Base-by-base conservation (phyloP, 2,888 invertebrate genomes). In the Eristalis arbustorum region DNA sequence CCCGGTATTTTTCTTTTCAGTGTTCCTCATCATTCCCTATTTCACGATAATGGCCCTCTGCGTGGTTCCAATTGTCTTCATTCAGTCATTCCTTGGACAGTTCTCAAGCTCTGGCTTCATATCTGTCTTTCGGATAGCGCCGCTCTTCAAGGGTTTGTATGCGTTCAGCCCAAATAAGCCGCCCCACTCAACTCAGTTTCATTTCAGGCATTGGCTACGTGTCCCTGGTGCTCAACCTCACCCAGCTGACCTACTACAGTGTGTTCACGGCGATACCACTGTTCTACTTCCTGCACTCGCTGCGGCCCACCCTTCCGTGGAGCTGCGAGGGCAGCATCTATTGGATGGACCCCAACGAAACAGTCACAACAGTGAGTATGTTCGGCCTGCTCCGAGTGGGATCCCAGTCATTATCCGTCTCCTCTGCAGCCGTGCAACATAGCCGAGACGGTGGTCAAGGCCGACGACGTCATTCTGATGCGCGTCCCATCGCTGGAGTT, bases 51-150 rank as follows among this genome's bases (percentile, higher is more conserved):
- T 98, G 88, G 92, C 96, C 23, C 92, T 97, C 68, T 97, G 97
- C 90, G 96, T 97, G n/a, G 96, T 98, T 71, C 98, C 98, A 0
- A 94, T 98, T 85, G 96, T 98, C 91, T 96, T 97, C 90, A 94
- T 98, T 93, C 98, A 98, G 92, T 96, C 97, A 0, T 95, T 96
- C n/a, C 93, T 98, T 90, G 98, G 98, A 40, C 98, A 98, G 91
- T 97, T 97, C 92, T 94, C 96, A 31, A 96, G 96, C 89, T 95
- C 96, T 66, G 97, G 97, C 89, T 96, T 96, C 88, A 95, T 97
- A 89, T 96, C 96, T 11, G 94, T 96, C 69, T 97, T 97, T 93
- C 96, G 95, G 89, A 95, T 96, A 88, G 95, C 95, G 79, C 98
- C 98, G 2, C 93, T 98, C 67, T 97, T 98, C 92, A 98, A 98